Evolutionary conservation across 1,140 invertebrate species (phyloP).

Genomic region (Mamestra configurata): DNA sequence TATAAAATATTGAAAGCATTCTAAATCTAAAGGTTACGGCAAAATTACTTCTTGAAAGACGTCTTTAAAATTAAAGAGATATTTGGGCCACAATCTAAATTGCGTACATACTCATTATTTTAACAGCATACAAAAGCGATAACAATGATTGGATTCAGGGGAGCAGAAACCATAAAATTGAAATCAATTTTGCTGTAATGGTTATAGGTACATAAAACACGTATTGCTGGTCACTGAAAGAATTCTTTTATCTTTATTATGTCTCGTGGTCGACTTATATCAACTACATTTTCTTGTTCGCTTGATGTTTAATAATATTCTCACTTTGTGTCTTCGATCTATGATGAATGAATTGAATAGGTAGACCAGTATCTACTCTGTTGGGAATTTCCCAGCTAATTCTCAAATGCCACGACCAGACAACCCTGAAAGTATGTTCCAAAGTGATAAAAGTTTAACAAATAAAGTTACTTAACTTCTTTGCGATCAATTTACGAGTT

Average conservation of each 20-base stretch:
- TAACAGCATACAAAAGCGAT: conserved; percentile 83
- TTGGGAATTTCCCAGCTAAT: conserved; percentile 31
- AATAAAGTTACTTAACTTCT: conserved; percentile 65
- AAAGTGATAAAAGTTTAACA: conserved; percentile 62
- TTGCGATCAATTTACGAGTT: conserved; percentile 70
- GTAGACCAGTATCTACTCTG: not conserved
- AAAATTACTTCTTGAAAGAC: conserved; percentile 33
- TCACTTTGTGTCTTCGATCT: not conserved
- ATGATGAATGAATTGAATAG: conserved; percentile 28
- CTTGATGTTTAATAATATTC: conserved; percentile 19
- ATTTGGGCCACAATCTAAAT: conserved; percentile 69
- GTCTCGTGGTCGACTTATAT: conserved; percentile 40
- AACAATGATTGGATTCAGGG: conserved; percentile 87
- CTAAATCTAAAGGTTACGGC: conserved; percentile 14
- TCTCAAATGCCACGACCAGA: conserved; percentile 46
- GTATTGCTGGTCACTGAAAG: conserved; percentile 74
- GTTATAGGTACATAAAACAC: conserved; percentile 85
- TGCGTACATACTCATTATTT: conserved; percentile 77
- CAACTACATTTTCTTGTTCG: conserved; percentile 59
- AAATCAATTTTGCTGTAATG: conserved; percentile 87
- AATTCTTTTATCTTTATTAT: conserved; percentile 78
- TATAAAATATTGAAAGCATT: conserved; percentile 34
- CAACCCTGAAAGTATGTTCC: conserved; percentile 17
- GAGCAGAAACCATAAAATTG: conserved; percentile 86
- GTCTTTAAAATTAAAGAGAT: conserved; percentile 42